A percentile compares a stretch with the other conserved stretches of the same genome.
Conservation (phyloP, 2,888 invertebrate genomes). For the Chironomus tentans region DNA sequence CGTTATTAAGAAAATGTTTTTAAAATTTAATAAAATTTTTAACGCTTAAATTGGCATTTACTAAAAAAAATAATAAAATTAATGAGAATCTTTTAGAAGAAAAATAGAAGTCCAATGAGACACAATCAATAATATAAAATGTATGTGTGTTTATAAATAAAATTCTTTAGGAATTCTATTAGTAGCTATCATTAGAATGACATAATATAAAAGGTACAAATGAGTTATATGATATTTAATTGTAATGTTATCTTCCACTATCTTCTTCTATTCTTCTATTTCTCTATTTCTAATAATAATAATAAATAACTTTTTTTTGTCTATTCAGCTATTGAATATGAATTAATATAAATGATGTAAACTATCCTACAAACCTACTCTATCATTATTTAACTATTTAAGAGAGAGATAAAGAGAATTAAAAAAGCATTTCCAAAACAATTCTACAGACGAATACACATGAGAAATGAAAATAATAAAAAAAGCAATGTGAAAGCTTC, state of each 20-base stretch:
- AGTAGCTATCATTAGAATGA: not conserved
- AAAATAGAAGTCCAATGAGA: too few relatives aligned
- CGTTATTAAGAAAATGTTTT: too few relatives aligned
- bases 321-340: not conserved
- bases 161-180: not conserved
- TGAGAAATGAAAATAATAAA: not conserved
- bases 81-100: too few relatives aligned
- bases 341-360: not conserved
- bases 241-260: not conserved
- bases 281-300: not conserved
- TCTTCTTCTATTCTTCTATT: not conserved
- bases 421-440: not conserved
- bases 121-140: not conserved
- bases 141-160: not conserved
- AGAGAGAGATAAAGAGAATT: not conserved
- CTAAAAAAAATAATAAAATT: too few relatives aligned
- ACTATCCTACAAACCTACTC: not conserved
- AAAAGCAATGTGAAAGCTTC: not conserved
- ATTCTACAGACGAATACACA: slow-evolving; percentile 8
- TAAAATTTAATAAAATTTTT: too few relatives aligned
- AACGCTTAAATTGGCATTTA: too few relatives aligned
- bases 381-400: not conserved
- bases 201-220: not conserved
- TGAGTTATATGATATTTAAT: not conserved
- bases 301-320: not conserved